These are phyloP conservation scores for Gallirallus australis DNA, from an alignment of 2,797 vertebrate genomes.

Conservation along the genomic window DNA sequence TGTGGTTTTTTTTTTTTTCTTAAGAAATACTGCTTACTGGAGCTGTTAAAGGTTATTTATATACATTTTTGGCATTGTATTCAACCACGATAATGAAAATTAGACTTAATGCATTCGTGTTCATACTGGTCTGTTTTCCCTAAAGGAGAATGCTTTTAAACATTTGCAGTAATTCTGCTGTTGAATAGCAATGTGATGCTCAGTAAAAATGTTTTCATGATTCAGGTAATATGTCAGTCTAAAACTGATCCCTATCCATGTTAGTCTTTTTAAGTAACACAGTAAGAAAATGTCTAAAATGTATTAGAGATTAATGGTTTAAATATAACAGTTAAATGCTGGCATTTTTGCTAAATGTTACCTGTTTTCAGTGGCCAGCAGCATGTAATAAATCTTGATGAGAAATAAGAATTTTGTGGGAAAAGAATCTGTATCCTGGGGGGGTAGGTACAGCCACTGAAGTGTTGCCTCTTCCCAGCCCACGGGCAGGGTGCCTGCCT, in stretches of 20 bases:
- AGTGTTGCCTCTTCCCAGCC: background rate
- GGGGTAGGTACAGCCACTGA: too few relatives aligned
- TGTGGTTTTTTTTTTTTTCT: background rate
- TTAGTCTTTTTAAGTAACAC: slow-evolving; percentile 41
- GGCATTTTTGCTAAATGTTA: background rate
- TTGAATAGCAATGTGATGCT: background rate
- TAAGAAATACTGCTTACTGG: background rate
- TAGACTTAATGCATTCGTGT: background rate
- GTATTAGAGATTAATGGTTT: background rate
- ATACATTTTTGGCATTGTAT: background rate
- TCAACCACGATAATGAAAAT: background rate
- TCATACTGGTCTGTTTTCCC: background rate
- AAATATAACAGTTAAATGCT: background rate
- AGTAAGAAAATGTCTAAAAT: slow-evolving; percentile 12
- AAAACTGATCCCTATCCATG: background rate
- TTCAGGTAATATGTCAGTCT: slow-evolving; percentile 12
- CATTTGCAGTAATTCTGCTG: background rate
- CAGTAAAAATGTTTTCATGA: slow-evolving; percentile 16
- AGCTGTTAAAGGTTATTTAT: background rate
- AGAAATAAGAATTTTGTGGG: background rate
- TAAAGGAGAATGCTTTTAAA: slow-evolving; percentile 14
- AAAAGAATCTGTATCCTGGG: background rate
- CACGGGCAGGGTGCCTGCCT: background rate
- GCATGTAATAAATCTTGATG: background rate
- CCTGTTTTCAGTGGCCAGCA: background rate